These are phyloP conservation scores for Phaonia tiefii DNA, from an alignment of 2,888 invertebrate genomes.

Conservation along the genomic window DNA sequence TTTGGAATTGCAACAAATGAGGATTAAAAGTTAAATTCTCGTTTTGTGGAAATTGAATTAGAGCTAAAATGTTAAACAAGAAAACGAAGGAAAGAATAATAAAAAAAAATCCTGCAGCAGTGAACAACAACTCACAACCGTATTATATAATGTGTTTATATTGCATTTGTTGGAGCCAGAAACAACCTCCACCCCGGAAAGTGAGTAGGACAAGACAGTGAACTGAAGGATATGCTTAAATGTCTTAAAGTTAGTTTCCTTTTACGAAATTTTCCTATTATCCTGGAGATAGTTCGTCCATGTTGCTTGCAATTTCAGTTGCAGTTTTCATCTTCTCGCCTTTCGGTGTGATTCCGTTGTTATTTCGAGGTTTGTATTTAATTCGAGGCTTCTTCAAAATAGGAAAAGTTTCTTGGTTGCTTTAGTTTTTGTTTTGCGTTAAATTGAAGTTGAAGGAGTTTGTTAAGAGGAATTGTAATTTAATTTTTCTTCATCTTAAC, in stretches of 20 bases:
- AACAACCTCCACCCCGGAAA: slow-evolving; percentile 13
- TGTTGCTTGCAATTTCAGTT: not conserved
- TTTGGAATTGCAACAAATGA: slow-evolving; percentile 63
- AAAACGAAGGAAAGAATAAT: slow-evolving; percentile 37
- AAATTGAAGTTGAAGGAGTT: slow-evolving; percentile 57
- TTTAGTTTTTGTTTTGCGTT: slow-evolving; percentile 20
- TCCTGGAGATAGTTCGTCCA: slow-evolving; percentile 13
- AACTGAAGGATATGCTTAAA: slow-evolving; percentile 30
- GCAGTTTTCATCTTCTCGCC: slow-evolving; percentile 21
- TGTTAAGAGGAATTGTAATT: slow-evolving; percentile 48
- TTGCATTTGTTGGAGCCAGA: slow-evolving; percentile 32
- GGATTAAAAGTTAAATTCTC: slow-evolving; percentile 73
- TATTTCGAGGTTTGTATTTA: slow-evolving; percentile 26
- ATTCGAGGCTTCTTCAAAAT: slow-evolving; percentile 37
- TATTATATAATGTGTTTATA: slow-evolving; percentile 42
- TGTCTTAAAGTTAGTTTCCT: slow-evolving; percentile 38
- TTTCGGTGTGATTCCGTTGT: slow-evolving; percentile 10
- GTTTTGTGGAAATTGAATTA: slow-evolving; percentile 74
- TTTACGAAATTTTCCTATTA: slow-evolving; percentile 15
- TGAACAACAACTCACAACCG: slow-evolving; percentile 30
- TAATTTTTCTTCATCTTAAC: slow-evolving; percentile 2
- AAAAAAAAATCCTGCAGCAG: slow-evolving; percentile 36
- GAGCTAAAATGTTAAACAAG: slow-evolving; percentile 71
- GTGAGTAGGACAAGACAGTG: not conserved
- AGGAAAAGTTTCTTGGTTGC: slow-evolving; percentile 30